phyloP scores from a whole-genome alignment of 1,140 invertebrate genomes.

The Diachasma alloeum region DNA sequence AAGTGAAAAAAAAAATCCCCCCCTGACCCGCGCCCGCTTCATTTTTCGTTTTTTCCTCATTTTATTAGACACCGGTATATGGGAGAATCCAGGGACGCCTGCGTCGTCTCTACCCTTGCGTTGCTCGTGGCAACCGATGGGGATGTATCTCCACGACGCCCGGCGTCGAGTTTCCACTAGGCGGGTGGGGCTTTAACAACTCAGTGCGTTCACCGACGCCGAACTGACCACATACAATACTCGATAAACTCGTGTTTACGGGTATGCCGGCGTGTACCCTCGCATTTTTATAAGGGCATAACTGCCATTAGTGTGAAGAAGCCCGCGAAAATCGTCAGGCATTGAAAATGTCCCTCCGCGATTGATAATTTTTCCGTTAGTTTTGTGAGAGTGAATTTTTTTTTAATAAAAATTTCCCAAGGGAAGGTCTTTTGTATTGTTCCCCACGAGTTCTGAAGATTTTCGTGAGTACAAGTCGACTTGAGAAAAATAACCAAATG shows the following conservation, averaged over 20 bases:
- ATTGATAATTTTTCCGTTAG: too few species aligned
- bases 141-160: constrained; percentile 59
- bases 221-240: constrained; percentile 50
- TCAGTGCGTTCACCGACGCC: constrained; percentile 54
- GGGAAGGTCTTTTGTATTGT: too few species aligned
- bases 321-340: too few species aligned
- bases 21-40: neutral
- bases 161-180: constrained; percentile 50
- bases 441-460: neutral
- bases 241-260: neutral
- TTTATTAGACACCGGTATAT: constrained; percentile 28
- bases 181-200: constrained; percentile 55
- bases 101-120: constrained; percentile 45
- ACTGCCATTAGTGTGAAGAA: neutral
- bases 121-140: constrained; percentile 58
- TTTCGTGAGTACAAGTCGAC: neutral
- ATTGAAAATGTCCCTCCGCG: too few species aligned
- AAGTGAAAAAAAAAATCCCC: constrained; percentile 14
- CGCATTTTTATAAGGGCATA: neutral
- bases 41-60: constrained; percentile 10
- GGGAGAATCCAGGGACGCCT: constrained; percentile 46
- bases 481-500: neutral
- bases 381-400: too few species aligned
- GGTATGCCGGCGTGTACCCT: neutral
- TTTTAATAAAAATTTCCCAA: too few species aligned